These are phyloP conservation scores for Drosophila equinoxialis DNA, from an alignment of 1,140 invertebrate species.

Conservation along the genomic window DNA sequence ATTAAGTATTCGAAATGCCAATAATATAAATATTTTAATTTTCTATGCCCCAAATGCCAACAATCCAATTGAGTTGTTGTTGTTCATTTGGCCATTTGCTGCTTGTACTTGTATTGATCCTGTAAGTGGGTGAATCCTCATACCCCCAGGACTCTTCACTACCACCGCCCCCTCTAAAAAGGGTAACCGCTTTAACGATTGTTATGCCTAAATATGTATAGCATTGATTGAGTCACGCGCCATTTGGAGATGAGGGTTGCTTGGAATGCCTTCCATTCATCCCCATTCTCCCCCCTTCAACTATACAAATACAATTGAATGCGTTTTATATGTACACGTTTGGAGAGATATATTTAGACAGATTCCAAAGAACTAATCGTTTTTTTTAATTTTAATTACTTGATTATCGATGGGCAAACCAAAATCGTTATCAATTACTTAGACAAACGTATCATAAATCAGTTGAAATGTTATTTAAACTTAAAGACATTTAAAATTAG, in stretches of 20 bases:
- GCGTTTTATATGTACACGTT: no score
- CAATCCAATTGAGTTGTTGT: constrained; percentile 56
- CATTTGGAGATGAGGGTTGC: constrained; percentile 7
- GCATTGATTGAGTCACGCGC: constrained; percentile 74
- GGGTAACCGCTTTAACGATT: constrained; percentile 33
- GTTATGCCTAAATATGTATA: constrained; percentile 59
- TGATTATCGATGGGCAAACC: neutral
- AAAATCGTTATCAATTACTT: neutral
- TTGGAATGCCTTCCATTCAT: neutral
- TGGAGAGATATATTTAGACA: no score
- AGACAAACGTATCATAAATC: no score
- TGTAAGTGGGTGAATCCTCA: constrained; percentile 36
- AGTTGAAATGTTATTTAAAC: no score
- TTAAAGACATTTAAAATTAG: no score
- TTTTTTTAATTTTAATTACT: neutral
- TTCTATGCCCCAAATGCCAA: constrained; percentile 72
- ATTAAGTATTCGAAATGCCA: constrained; percentile 9
- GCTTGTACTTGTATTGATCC: constrained; percentile 2
- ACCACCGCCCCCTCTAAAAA: neutral
- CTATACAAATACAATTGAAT: neutral
- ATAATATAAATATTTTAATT: constrained; percentile 67
- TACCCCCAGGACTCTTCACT: constrained; percentile 26
- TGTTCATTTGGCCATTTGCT: constrained; percentile 55
- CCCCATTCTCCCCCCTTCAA: neutral
- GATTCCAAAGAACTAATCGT: neutral